Conservation (phyloP, 1,140 invertebrate genomes). For the Daktulosphaira vitifoliae region DNA sequence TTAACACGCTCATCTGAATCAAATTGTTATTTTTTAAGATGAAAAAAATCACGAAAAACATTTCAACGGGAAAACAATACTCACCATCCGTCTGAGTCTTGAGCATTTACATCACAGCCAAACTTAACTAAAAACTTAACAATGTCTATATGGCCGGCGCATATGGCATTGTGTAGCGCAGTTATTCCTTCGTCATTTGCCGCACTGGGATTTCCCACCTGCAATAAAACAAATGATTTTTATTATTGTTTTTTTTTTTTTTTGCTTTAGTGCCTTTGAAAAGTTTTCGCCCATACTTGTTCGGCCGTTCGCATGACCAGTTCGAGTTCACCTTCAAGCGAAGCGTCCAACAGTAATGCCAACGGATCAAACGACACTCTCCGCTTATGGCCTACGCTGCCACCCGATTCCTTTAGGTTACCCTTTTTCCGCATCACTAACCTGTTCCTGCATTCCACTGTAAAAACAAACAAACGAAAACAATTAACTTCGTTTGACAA, state of each 20-base stretch:
- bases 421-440: conserved; percentile 34
- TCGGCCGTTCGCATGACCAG: conserved; percentile 89
- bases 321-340: conserved; percentile 94
- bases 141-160: conserved; percentile 96
- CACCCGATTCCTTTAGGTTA: conserved; percentile 39
- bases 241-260: too few relatives aligned
- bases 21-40: too few relatives aligned
- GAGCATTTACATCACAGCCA: conserved; percentile 97
- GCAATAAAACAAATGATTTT: not conserved
- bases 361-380: conserved; percentile 96
- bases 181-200: conserved; percentile 82
- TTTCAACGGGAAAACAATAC: too few relatives aligned
- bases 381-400: conserved; percentile 61
- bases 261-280: too few relatives aligned
- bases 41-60: too few relatives aligned
- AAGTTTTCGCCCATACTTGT: conserved; percentile 47
- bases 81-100: conserved; percentile 94
- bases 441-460: conserved; percentile 25
- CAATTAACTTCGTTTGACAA: too few relatives aligned
- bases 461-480: too few relatives aligned
- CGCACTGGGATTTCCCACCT: conserved; percentile 48
- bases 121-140: conserved; percentile 96
- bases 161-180: conserved; percentile 97
- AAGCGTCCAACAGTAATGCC: conserved; percentile 90
- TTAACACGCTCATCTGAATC: too few relatives aligned